Evolutionary conservation across 1,140 invertebrate species (phyloP).

Genomic region (Eulimnadia texana): DNA sequence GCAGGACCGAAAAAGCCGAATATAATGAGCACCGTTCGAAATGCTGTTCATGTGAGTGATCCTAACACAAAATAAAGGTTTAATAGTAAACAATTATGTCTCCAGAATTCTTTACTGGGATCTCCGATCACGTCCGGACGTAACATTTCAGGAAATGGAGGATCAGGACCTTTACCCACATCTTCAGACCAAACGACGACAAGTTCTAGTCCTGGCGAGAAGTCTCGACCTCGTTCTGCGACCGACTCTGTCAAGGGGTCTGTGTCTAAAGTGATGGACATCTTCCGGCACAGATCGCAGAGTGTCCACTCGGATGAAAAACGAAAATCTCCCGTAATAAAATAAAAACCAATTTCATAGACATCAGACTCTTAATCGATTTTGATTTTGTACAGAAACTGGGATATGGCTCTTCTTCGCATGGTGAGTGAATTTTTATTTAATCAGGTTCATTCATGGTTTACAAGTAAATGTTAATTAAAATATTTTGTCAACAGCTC

Average conservation of each 20-base stretch:
- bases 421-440: background rate
- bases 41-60: constrained; percentile 49
- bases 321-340: constrained; percentile 44
- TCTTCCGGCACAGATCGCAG: constrained; percentile 64
- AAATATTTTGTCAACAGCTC: background rate
- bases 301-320: constrained; percentile 52
- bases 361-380: background rate
- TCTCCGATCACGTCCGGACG: constrained; percentile 18
- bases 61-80: background rate
- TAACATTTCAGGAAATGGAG: constrained; percentile 10
- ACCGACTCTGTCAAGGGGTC: constrained; percentile 33
- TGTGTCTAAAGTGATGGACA: constrained; percentile 63
- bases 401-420: background rate
- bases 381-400: background rate
- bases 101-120: constrained; percentile 29
- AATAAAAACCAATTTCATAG: background rate
- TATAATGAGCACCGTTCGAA: constrained; percentile 61
- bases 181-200: background rate
- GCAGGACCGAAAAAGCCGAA: constrained; percentile 42
- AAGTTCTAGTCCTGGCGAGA: constrained; percentile 14
- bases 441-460: constrained; percentile 23
- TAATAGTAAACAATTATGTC: background rate
- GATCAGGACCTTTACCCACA: constrained; percentile 9
- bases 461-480: background rate
- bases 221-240: constrained; percentile 27